Evolutionary conservation across 1,140 invertebrate species (phyloP), one percentile per base, ranked within the genome.

Genomic region (Scaptomyza graminum): DNA sequence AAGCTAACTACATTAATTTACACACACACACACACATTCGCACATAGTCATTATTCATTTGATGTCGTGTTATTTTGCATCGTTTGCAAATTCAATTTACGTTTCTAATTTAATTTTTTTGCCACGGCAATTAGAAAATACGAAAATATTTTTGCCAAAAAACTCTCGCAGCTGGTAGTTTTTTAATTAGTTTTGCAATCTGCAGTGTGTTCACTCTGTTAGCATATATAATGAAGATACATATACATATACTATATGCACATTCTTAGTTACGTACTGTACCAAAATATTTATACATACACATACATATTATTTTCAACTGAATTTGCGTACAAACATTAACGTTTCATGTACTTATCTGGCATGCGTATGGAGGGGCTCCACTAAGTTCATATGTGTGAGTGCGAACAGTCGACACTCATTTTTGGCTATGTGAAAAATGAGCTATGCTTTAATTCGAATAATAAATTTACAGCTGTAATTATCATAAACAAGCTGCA

Each of bases 81-180:
- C 67, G 78, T 69, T 64, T 74, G 74, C 82, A 72, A 87, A 85
- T 87, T 87, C 82, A 74, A 85, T 85, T 81, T 87, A 71, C 74
- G 50, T 81, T 87, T 81, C 82, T 82, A 87, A 87, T 87, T 87
- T 78, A 50, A 66, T 79, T 82, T 82, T 34, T 34, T 34, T 7
- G 76, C 37, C 69, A 54, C 31, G 31, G 51, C 61, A 81, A 74
- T 77, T 69, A 65, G 71, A 85, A 85, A 87, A 79, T 80, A 66
- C 66, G 66, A 87, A 87, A 87, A 88, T 79, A 87, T 88, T 82
- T 87, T 87, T 63, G 78, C 83, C 63, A 56, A 70, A 34, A 34
- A 34, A 9, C 83, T 52, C 50, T 22, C 57, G 62, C 43, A 55
- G 16, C 41, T 54, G 9, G 47, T 69, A 78, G 74, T 81, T 85